A percentile compares a stretch with the other conserved stretches of the same genome.
Evolutionary conservation across 2,888 invertebrate species (phyloP).

Genomic region (Drosophila affinis): DNA sequence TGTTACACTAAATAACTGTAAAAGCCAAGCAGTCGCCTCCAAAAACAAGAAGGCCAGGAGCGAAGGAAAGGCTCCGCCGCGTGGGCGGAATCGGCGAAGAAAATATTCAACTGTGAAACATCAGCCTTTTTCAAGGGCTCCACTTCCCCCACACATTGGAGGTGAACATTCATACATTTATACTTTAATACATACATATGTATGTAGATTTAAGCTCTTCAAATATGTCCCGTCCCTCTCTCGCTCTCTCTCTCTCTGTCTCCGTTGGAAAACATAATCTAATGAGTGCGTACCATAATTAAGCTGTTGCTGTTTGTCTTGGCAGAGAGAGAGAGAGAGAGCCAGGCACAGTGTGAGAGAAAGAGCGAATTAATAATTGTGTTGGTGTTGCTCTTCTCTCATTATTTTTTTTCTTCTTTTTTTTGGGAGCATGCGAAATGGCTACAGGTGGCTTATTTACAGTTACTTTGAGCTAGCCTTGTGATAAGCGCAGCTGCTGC

Average conservation of each 20-base stretch:
- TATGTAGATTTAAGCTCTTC: not conserved
- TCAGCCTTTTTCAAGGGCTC: not conserved
- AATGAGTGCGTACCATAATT: conserved; percentile 33
- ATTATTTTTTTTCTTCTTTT: conserved; percentile 8
- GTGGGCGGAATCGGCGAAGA: not conserved
- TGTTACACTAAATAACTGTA: conserved; percentile 39
- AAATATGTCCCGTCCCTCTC: not conserved
- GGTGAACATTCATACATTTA: not conserved
- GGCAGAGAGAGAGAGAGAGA: conserved; percentile 1
- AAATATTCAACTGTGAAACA: not conserved
- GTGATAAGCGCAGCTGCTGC: conserved; percentile 43
- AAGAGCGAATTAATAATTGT: conserved; percentile 19
- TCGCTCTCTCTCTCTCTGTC: not conserved
- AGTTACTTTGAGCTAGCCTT: conserved; percentile 46
- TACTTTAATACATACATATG: not conserved
- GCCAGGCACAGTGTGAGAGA: conserved; percentile 4
- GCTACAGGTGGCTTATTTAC: conserved; percentile 65
- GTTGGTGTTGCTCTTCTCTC: conserved; percentile 2
- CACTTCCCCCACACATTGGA: not conserved
- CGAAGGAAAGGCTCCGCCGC: not conserved
- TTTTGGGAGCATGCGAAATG: conserved; percentile 34
- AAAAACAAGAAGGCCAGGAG: not conserved
- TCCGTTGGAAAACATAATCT: not conserved
- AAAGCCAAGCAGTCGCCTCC: not conserved
- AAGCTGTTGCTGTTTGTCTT: conserved; percentile 27